Evolutionary conservation across 2,113 vertebrate species (phyloP).

Genomic region (Electrona antarctica): DNA sequence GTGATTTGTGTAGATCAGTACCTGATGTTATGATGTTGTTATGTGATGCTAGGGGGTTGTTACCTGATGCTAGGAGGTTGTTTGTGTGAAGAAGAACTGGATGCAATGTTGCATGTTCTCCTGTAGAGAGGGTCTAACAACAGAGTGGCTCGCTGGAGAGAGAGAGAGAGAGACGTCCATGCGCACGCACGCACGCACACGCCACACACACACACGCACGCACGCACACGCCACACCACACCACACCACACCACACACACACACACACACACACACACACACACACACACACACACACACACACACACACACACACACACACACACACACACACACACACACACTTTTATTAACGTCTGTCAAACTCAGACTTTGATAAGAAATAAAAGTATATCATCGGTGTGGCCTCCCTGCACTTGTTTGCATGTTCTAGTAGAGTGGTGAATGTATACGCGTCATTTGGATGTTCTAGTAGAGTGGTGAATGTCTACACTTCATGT

Average conservation of each 20-base stretch:
- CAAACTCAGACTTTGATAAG: too few relatives aligned
- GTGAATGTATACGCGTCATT: too few relatives aligned
- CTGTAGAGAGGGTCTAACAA: conserved; percentile 71
- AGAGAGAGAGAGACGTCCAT: background rate
- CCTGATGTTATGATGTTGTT: too few relatives aligned
- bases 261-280: conserved; percentile 35
- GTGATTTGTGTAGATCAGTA: too few relatives aligned
- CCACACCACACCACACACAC: conserved; percentile 26
- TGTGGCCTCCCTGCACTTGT: too few relatives aligned
- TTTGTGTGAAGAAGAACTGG: conserved; percentile 29
- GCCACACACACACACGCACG: conserved; percentile 27
- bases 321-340: conserved; percentile 19
- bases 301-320: conserved; percentile 33
- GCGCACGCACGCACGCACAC: conserved; percentile 16
- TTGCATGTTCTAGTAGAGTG: too few relatives aligned
- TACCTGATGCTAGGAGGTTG: background rate
- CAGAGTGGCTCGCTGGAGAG: conserved; percentile 73
- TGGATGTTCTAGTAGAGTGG: too few relatives aligned
- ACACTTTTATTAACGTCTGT: too few relatives aligned
- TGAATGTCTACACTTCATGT: too few relatives aligned
- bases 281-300: conserved; percentile 13
- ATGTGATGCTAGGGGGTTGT: background rate
- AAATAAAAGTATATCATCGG: too few relatives aligned
- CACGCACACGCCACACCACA: conserved; percentile 18
- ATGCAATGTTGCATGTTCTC: conserved; percentile 35